A percentile compares a stretch with the other conserved stretches of the same genome.
Evolutionary conservation across 2,797 vertebrate genomes (phyloP).

Genomic region (Acrossocheilus fasciatus): DNA sequence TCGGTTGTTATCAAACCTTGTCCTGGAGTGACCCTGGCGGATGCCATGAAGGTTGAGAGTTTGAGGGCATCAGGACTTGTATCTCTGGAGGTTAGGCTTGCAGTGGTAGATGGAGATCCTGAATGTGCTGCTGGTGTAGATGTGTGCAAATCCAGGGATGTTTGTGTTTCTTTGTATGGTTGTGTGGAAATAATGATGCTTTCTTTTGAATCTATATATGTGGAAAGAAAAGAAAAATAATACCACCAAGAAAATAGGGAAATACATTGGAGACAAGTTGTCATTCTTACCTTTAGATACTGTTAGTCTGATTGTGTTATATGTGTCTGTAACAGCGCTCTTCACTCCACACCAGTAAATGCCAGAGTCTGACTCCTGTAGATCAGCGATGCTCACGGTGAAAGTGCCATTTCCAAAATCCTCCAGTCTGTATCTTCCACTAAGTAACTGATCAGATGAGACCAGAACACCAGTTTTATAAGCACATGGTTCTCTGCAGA

Average conservation of each 20-base stretch:
- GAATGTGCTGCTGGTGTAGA: not conserved
- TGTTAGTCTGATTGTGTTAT: not conserved
- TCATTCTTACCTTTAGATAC: conserved; percentile 1
- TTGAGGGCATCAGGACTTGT: not conserved
- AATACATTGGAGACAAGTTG: not conserved
- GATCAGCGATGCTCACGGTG: conserved; percentile 62
- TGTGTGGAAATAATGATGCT: not conserved
- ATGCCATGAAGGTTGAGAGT: not conserved
- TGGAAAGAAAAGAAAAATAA: not conserved
- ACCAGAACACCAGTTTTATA: conserved; percentile 8
- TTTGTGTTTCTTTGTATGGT: not conserved
- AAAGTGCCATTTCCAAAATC: conserved; percentile 55
- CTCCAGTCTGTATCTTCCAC: conserved; percentile 55
- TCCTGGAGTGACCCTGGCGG: too few species aligned
- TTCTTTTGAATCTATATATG: not conserved
- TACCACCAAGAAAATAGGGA: not conserved
- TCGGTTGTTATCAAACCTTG: not conserved
- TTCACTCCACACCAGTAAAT: conserved; percentile 48
- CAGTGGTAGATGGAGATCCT: not conserved
- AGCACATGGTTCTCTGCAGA: conserved; percentile 66
- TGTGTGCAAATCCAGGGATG: not conserved
- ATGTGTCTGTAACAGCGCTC: not conserved
- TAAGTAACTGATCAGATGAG: not conserved
- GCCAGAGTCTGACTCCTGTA: conserved; percentile 59
- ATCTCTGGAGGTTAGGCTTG: not conserved